Evolutionary conservation across 2,888 invertebrate genomes (phyloP), one percentile per base, ranked within the genome.

Genomic region (Acanthosepion lycidas): DNA sequence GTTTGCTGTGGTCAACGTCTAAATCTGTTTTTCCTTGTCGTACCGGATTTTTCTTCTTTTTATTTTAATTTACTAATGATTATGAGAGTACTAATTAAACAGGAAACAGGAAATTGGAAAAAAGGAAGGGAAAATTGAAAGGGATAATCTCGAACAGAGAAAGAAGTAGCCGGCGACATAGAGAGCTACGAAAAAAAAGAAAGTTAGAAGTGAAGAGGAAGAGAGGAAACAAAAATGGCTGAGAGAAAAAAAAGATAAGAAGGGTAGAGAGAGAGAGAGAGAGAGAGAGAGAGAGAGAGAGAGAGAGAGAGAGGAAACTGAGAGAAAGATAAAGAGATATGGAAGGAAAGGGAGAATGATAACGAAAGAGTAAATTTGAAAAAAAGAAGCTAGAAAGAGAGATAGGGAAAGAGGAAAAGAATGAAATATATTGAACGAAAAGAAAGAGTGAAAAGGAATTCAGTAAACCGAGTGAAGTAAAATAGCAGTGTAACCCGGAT

Each of bases 91-190:
- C 78, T 78, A 78, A 78, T 78, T 78, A 78, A 78, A 78, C 78
- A 78, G 78, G 78, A 78, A 78, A 78, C 78, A 78, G 78, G 78
- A 78, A 78, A 78, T 78, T 78, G 78, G 33, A 18, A 78, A 78
- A 78, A n/a, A 78, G 15, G 18, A 15, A 33, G 12, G 15, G 18
- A 23, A 15, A 20, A 55, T 23, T 59, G 23, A 20, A 59, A 59
- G 26, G 59, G 6, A 59, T 59, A 59, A 59, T 23, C 20, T 23
- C 59, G 59, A 59, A 59, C 59, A 59, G 78, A 33, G n/a, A 78
- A 15, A n/a, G 23, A 78, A 18, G 18, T 0, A 78, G n/a, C 15
- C 8, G 6, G 28, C 20, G 28, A 64, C 9, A 64, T 6, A 28
- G 28, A 64, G 28, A 23, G 64, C 2, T 23, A 64, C 6, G 8